Conservation (phyloP, 2,113 vertebrate species). For the Podiceps cristatus region DNA sequence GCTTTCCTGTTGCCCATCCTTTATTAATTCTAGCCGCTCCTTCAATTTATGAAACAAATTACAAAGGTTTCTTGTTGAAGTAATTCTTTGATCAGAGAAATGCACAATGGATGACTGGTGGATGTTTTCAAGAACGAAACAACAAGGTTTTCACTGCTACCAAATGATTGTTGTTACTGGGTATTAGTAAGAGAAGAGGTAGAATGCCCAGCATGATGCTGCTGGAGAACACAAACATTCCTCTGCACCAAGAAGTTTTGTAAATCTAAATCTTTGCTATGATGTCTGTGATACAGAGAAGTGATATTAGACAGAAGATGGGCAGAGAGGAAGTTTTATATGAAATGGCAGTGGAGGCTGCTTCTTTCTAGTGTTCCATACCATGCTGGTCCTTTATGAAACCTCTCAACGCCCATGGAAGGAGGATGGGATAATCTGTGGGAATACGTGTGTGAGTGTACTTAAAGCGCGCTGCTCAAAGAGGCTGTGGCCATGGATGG, state of each 20-base stretch:
- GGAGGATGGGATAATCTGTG: background rate
- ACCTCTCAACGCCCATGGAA: fast-evolving
- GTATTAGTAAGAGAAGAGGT: background rate
- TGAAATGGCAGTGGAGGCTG: background rate
- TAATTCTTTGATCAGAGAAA: background rate
- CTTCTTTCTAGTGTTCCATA: background rate
- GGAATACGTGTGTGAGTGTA: background rate
- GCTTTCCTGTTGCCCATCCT: background rate
- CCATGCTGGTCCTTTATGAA: background rate
- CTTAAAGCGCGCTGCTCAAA: background rate
- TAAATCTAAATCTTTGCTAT: background rate
- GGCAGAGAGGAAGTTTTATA: background rate
- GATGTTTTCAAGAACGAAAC: background rate
- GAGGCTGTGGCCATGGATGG: background rate
- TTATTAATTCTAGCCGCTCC: background rate
- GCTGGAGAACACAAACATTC: background rate
- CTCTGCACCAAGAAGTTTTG: background rate
- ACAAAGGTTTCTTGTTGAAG: background rate
- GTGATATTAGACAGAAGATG: background rate
- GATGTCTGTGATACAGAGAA: background rate
- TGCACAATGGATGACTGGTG: background rate
- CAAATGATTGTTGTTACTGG: background rate
- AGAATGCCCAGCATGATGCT: background rate
- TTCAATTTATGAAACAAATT: conserved; percentile 12
- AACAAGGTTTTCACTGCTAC: background rate